Base-by-base conservation (phyloP, 2,797 vertebrate species). In the Sebastes flavidus region DNA sequence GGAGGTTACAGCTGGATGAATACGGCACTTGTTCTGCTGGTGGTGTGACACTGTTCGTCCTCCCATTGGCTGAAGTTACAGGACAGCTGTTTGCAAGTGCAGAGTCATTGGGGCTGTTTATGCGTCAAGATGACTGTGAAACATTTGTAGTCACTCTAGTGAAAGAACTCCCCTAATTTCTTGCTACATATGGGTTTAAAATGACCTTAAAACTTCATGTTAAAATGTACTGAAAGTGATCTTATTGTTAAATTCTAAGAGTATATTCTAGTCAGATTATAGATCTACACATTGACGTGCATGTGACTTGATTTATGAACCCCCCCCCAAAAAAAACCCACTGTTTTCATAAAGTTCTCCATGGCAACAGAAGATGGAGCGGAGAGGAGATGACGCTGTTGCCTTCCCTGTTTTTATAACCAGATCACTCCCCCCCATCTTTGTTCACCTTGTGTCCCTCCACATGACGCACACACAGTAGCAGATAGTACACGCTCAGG, bases 311-410 rank as follows among this genome's bases (percentile, higher is more conserved):
- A 76, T 80, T 78, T n/a, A 65, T 75, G 61, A 72, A 52, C 59
- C 65, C 11, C 9, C 46, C 1, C 6, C 42, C 4, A 30, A 30
- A 30, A 5, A 9, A 36, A 58, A 38, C 1, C 1, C 11, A 38
- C 5, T 10, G 32, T 76, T 72, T 86, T 67, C 22, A 24, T 61
- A 2, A 85, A 63, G 55, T 87, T 85, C 32, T 78, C 80, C 80
- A 77, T 84, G 74, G 74, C 79, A 86, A 84, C 74, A 69, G 61
- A 36, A 18, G 55, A 70, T 42, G 63, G 69, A n/a, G 22, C 13
- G 18, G 20, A 1, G 4, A 34, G 4, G 18, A 38, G 20, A 79
- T 84, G 84, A 75, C 3, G 63, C 59, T 62, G 58, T 5, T 68
- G 24, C 27, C 27, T 27, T 61, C 56, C 16, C 52, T 83, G 75